phyloP scores from a whole-genome alignment of 2,797 vertebrate genomes.

The Poeciliopsis infans region DNA sequence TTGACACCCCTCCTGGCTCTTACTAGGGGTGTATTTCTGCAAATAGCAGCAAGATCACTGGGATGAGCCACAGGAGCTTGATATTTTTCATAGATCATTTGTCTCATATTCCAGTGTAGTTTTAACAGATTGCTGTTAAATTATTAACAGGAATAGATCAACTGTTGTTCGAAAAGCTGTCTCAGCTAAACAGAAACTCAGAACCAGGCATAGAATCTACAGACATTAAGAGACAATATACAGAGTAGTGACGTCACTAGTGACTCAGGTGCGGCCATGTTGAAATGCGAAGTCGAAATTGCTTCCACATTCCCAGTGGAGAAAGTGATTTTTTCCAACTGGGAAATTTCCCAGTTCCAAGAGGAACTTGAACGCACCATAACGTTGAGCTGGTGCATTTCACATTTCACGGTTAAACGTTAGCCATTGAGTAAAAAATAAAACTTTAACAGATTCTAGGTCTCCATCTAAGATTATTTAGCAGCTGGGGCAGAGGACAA shows the following conservation, averaged over 20 bases:
- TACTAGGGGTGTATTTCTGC: not conserved
- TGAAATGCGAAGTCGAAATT: not conserved
- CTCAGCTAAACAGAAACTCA: not conserved
- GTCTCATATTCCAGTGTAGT: not conserved
- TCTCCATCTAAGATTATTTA: not conserved
- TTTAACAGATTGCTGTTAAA: not conserved
- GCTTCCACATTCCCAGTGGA: not conserved
- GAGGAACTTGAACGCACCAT: not conserved
- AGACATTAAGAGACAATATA: too few relatives aligned
- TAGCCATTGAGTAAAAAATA: not conserved
- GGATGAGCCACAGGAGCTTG: not conserved
- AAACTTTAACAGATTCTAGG: too few relatives aligned
- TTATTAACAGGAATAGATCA: not conserved
- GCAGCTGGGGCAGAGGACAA: not conserved
- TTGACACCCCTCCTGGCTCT: not conserved
- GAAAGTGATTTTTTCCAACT: not conserved
- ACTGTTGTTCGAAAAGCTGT: not conserved
- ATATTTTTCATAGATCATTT: not conserved
- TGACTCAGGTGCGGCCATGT: too few relatives aligned
- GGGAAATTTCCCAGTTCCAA: too few relatives aligned
- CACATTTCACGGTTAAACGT: not conserved
- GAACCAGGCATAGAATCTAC: not conserved
- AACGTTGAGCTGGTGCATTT: not conserved
- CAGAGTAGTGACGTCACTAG: not conserved
- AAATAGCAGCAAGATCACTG: not conserved